Conservation (phyloP, 2,888 invertebrate genomes). For the Patella ulyssiponensis region DNA sequence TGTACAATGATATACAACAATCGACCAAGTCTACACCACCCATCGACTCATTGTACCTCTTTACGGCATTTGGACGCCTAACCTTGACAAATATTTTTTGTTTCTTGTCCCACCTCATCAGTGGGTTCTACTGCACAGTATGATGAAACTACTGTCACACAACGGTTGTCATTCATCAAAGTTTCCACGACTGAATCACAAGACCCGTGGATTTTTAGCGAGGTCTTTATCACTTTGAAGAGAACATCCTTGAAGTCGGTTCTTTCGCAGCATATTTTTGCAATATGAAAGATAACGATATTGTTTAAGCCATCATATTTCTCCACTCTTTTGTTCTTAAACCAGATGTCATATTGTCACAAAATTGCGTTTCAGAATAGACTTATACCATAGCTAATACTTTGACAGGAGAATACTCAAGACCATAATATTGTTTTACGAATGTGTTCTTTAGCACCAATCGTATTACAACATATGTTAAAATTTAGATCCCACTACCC, state of each 20-base stretch:
- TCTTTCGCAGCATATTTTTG: too few species aligned
- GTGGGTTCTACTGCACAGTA: not conserved
- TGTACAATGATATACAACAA: constrained; percentile 16
- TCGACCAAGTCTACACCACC: constrained; percentile 23
- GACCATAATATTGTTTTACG: too few species aligned
- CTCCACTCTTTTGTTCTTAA: too few species aligned
- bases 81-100: constrained; percentile 10
- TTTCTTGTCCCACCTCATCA: constrained; percentile 17
- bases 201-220: not conserved
- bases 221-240: not conserved
- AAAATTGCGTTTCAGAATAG: too few species aligned
- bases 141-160: not conserved
- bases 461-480: too few species aligned
- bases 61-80: not conserved
- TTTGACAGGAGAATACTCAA: too few species aligned
- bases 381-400: too few species aligned
- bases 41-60: constrained; percentile 1
- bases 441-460: too few species aligned
- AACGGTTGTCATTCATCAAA: constrained; percentile 12
- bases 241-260: not conserved
- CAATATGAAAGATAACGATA: too few species aligned
- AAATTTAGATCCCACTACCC: too few species aligned
- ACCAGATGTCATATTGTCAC: too few species aligned
- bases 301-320: too few species aligned
- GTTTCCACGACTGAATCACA: not conserved